Percentiles rank a stretch among this genome's conserved stretches.
Evolutionary conservation across 2,113 vertebrate species (phyloP).

Genomic region (Archocentrus centrarchus): DNA sequence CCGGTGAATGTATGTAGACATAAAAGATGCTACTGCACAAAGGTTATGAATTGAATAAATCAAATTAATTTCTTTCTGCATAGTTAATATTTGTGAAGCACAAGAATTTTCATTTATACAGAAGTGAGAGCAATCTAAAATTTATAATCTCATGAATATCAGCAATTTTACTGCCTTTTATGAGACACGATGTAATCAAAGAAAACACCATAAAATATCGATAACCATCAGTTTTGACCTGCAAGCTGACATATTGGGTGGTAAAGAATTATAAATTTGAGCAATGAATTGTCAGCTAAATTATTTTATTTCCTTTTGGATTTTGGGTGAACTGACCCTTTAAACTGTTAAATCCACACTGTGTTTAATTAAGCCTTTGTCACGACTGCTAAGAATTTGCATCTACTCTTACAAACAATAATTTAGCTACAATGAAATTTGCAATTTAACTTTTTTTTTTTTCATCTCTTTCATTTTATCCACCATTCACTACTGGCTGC

Average conservation of each 20-base stretch:
- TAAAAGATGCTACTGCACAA: background rate
- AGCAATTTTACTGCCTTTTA: constrained; percentile 1
- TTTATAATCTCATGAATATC: background rate
- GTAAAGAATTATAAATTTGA: background rate
- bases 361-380: background rate
- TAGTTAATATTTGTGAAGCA: background rate
- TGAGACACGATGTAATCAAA: background rate
- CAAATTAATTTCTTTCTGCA: background rate
- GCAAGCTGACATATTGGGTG: background rate
- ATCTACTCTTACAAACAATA: background rate
- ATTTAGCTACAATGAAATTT: background rate
- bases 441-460: background rate
- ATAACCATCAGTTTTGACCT: background rate
- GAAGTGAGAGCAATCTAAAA: background rate
- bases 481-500: background rate
- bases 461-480: background rate
- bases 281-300: background rate
- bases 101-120: background rate
- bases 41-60: background rate
- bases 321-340: background rate
- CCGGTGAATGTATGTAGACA: background rate
- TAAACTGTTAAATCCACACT: background rate
- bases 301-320: background rate
- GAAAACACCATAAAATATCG: background rate
- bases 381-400: background rate